A percentile compares a stretch with the other conserved stretches of the same genome.
phyloP scores from a whole-genome alignment of 92 coral and sea anemone species.

The Ricordea florida region DNA sequence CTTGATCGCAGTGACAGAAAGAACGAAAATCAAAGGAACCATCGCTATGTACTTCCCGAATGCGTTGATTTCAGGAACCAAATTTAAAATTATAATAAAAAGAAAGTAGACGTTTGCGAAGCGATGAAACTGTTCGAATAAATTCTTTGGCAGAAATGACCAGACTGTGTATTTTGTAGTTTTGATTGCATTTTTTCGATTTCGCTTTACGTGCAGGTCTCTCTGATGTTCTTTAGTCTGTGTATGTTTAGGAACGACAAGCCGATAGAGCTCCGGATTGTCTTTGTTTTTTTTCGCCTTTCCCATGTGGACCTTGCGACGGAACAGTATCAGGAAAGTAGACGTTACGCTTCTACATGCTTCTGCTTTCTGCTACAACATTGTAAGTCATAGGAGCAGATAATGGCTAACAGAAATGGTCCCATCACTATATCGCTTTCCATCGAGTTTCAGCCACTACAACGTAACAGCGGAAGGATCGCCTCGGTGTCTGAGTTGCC shows the following conservation, averaged over 20 bases:
- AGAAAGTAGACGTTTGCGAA: constrained; percentile 97
- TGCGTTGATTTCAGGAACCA: constrained; percentile 96
- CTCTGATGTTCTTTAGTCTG: constrained; percentile 60
- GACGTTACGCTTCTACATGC: not conserved
- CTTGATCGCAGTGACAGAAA: constrained; percentile 91
- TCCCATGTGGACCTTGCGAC: not conserved
- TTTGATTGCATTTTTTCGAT: constrained; percentile 80
- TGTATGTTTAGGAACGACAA: constrained; percentile 85
- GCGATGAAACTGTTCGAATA: constrained; percentile 99
- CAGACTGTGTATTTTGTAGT: constrained; percentile 96
- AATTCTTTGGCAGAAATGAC: constrained; percentile 95
- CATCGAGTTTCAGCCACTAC: not conserved
- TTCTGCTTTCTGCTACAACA: not conserved
- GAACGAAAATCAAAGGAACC: constrained; percentile 87
- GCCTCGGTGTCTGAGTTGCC: not conserved
- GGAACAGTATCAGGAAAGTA: not conserved
- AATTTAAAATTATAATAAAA: constrained; percentile 84
- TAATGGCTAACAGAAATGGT: too few relatives aligned
- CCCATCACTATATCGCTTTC: not conserved
- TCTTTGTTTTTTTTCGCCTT: constrained; percentile 22
- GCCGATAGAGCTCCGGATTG: constrained; percentile 55
- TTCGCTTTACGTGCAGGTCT: constrained; percentile 61
- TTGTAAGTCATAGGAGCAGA: not conserved
- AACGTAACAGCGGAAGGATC: constrained; percentile 23
- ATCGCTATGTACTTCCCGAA: constrained; percentile 95